Percentiles rank a stretch among this genome's conserved stretches.
Conservation (phyloP, 2,888 invertebrate genomes). For the Zygogramma bicolorata region DNA sequence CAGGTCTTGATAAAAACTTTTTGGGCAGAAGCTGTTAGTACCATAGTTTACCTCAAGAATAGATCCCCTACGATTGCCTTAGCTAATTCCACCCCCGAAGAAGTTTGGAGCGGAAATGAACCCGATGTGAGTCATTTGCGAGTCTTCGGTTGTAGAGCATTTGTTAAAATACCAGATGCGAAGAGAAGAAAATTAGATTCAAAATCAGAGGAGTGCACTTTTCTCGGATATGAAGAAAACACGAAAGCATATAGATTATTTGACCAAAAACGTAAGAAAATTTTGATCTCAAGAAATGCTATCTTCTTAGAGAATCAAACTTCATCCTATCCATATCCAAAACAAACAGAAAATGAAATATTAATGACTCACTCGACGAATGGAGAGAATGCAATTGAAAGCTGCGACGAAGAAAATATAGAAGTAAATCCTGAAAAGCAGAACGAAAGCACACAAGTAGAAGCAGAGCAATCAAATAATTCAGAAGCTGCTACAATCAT, state of each 20-base stretch:
- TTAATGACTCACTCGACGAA: not conserved
- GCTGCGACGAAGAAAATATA: too few species aligned
- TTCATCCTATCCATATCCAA: not conserved
- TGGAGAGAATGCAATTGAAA: too few species aligned
- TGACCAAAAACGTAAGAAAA: not conserved
- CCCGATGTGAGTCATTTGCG: not conserved
- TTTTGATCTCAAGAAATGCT: constrained; percentile 10
- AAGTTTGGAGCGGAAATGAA: too few species aligned
- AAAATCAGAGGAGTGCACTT: constrained; percentile 9
- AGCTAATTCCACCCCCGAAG: too few species aligned
- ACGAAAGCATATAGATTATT: constrained; percentile 9
- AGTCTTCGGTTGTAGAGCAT: constrained; percentile 18
- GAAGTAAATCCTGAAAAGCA: too few species aligned
- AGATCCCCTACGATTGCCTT: too few species aligned
- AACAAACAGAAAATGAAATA: too few species aligned
- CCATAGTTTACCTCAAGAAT: constrained; percentile 17
- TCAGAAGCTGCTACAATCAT: not conserved
- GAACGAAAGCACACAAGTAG: too few species aligned
- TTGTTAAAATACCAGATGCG: not conserved
- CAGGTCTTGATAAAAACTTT: not conserved
- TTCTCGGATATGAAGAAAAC: constrained; percentile 5
- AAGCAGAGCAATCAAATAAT: not conserved
- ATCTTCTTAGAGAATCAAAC: not conserved
- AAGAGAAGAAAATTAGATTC: constrained; percentile 17
- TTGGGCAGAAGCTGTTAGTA: constrained; percentile 19